phyloP scores from a whole-genome alignment of 2,797 vertebrate species.

The Dermochelys coriacea region DNA sequence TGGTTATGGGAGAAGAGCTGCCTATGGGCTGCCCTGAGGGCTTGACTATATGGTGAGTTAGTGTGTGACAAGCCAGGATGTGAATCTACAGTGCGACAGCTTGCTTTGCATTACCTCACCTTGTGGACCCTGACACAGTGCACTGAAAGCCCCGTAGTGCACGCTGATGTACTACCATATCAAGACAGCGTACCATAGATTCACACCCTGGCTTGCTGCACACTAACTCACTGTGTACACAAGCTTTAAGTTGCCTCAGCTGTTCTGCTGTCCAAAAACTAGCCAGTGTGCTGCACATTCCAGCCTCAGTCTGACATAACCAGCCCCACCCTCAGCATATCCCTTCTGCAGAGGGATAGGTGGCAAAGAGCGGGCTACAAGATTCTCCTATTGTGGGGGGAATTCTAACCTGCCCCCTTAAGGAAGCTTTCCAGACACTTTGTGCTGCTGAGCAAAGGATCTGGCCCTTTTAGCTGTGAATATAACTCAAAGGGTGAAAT shows the following conservation, averaged over 20 bases:
- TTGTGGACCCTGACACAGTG: not conserved
- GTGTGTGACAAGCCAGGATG: not conserved
- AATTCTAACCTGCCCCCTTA: too few relatives aligned
- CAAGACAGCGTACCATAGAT: not conserved
- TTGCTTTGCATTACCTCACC: not conserved
- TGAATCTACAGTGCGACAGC: not conserved
- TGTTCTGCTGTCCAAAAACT: not conserved
- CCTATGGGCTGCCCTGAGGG: not conserved
- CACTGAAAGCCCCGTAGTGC: not conserved
- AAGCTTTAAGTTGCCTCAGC: not conserved
- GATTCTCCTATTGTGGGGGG: not conserved
- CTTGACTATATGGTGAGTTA: not conserved
- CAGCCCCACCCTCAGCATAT: not conserved
- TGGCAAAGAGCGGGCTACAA: not conserved
- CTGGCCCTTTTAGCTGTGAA: not conserved
- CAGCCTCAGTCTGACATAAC: not conserved
- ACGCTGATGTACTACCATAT: not conserved
- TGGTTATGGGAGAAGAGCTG: slow-evolving; percentile 23
- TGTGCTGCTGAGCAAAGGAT: not conserved
- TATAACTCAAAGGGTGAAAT: fast-evolving
- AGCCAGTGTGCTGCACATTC: not conserved
- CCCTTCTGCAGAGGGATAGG: not conserved
- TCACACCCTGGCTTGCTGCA: not conserved
- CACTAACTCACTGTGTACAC: not conserved
- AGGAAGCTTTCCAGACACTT: not conserved